Conservation (phyloP, 2,113 vertebrate species). For the Pteropus alecto region DNA sequence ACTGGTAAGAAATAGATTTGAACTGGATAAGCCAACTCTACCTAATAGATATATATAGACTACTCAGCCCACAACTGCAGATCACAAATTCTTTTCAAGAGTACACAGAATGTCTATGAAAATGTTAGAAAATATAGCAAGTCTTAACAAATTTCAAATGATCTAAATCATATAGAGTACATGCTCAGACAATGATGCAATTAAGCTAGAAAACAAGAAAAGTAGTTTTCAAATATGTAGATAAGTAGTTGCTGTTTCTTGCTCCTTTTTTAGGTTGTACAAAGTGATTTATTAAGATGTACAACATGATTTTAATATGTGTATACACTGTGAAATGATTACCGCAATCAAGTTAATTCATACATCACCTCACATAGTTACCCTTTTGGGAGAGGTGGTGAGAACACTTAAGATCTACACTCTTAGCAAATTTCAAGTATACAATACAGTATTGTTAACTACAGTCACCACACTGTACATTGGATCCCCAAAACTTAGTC, state of each 20-base stretch:
- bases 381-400: background rate
- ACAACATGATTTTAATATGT: background rate
- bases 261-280: background rate
- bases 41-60: background rate
- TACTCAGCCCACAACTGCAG: background rate
- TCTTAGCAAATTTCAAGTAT: background rate
- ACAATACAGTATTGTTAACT: background rate
- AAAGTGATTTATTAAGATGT: background rate
- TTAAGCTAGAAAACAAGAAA: conserved; percentile 44
- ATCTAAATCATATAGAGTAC: conserved; percentile 28
- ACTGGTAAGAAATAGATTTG: background rate
- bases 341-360: background rate
- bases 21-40: background rate
- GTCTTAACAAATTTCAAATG: conserved; percentile 53
- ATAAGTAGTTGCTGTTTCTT: background rate
- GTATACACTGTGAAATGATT: background rate
- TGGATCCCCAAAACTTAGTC: background rate
- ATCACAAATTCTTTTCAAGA: conserved; percentile 19
- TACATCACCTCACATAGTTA: background rate
- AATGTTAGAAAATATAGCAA: conserved; percentile 51
- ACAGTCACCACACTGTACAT: background rate
- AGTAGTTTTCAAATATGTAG: background rate
- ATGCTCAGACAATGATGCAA: conserved; percentile 68
- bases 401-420: background rate
- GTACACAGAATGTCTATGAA: conserved; percentile 35